These are phyloP conservation scores for Loriculus beryllinus DNA, from an alignment of 2,797 vertebrate genomes.

Conservation along the genomic window DNA sequence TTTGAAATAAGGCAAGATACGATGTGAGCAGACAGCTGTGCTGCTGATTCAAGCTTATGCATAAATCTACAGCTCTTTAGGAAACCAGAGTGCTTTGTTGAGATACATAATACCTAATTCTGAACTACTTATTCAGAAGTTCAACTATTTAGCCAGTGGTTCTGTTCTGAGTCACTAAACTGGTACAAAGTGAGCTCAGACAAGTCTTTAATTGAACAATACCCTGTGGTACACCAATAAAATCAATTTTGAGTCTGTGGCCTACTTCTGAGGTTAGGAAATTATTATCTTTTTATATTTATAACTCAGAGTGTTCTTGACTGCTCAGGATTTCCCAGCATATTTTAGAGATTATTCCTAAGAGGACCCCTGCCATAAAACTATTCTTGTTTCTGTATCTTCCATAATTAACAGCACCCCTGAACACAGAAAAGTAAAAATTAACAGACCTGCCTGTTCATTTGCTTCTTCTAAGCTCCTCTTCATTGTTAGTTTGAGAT, in stretches of 20 bases:
- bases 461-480: constrained; percentile 36
- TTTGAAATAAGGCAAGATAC: not conserved
- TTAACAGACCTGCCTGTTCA: constrained; percentile 30
- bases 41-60: not conserved
- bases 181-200: not conserved
- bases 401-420: not conserved
- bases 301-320: not conserved
- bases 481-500: not conserved
- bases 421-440: not conserved
- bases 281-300: not conserved
- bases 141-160: not conserved
- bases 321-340: not conserved
- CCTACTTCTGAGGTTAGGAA: not conserved
- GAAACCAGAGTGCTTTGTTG: not conserved
- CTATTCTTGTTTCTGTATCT: not conserved
- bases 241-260: not conserved
- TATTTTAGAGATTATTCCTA: not conserved
- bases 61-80: not conserved
- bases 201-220: not conserved
- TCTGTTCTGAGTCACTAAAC: not conserved
- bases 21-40: not conserved
- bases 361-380: not conserved
- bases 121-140: not conserved
- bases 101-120: not conserved
- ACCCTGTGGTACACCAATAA: not conserved